Conservation (phyloP, 35 echinoderm and acorn worm species). For the Lytechinus pictus region DNA sequence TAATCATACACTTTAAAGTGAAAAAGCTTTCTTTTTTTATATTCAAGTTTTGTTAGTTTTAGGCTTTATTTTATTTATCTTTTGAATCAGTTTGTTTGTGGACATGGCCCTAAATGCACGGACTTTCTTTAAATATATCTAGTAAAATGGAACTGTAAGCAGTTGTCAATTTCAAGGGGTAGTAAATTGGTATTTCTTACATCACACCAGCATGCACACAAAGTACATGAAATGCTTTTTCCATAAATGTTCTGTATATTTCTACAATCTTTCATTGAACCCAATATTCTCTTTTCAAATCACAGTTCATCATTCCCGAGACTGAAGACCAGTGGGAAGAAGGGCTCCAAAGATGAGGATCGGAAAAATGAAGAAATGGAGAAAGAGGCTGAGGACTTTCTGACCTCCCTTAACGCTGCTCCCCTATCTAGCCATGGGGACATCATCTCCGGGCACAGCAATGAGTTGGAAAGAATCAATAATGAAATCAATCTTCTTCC, state of each 20-base stretch:
- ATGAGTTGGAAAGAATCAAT: not conserved
- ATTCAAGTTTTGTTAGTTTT: too few relatives aligned
- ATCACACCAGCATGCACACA: too few relatives aligned
- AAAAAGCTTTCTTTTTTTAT: too few relatives aligned
- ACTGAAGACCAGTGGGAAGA: not conserved
- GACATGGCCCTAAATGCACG: not conserved
- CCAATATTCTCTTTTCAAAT: not conserved
- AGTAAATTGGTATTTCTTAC: too few relatives aligned
- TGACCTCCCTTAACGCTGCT: conserved; percentile 1
- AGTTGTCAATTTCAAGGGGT: too few relatives aligned
- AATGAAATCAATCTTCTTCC: not conserved
- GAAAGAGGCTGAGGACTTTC: conserved; percentile 32
- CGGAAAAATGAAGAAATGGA: conserved; percentile 22
- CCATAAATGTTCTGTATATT: not conserved
- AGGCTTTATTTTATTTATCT: too few relatives aligned
- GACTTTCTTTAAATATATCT: not conserved
- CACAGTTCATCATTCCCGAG: conserved; percentile 41
- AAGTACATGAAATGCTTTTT: not conserved
- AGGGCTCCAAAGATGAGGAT: not conserved
- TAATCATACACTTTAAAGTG: too few relatives aligned
- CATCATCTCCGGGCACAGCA: not conserved
- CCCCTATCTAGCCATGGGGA: not conserved
- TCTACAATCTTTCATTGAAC: not conserved
- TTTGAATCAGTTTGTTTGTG: too few relatives aligned
- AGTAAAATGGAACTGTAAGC: too few relatives aligned